Percentiles rank a stretch among this genome's conserved stretches.
These are phyloP conservation scores for Drosophila helvetica DNA, from an alignment of 2,888 invertebrate species.

Conservation along the genomic window DNA sequence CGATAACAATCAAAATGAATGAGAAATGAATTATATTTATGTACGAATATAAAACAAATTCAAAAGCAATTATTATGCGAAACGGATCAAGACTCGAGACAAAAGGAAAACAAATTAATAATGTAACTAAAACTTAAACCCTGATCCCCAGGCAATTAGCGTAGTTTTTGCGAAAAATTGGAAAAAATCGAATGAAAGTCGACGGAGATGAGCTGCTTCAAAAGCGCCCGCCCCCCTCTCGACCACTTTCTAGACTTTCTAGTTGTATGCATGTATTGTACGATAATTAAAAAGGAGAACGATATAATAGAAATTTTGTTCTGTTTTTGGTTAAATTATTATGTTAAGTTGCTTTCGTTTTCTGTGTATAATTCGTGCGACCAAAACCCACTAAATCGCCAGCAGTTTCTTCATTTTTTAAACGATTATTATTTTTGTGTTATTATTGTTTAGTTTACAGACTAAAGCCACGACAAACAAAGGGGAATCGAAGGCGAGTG, in stretches of 20 bases:
- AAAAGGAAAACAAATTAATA: slow-evolving; percentile 30
- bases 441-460: slow-evolving; percentile 70
- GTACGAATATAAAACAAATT: slow-evolving; percentile 42
- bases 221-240: slow-evolving; percentile 44
- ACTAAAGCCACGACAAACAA: slow-evolving; percentile 11
- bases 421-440: slow-evolving; percentile 58
- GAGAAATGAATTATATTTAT: slow-evolving; percentile 66
- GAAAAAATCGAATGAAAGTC: slow-evolving; percentile 29
- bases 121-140: slow-evolving; percentile 60
- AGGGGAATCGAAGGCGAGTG: not conserved
- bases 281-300: slow-evolving; percentile 34
- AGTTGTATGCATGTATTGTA: slow-evolving; percentile 43
- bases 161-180: slow-evolving; percentile 49
- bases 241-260: slow-evolving; percentile 33
- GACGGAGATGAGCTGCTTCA: slow-evolving; percentile 51
- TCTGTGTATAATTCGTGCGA: slow-evolving; percentile 77
- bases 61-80: slow-evolving; percentile 53
- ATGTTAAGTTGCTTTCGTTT: slow-evolving; percentile 55
- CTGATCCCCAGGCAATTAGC: slow-evolving; percentile 59
- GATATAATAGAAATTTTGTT: slow-evolving; percentile 59
- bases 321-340: slow-evolving; percentile 54
- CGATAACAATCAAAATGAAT: slow-evolving; percentile 66
- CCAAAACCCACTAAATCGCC: slow-evolving; percentile 21
- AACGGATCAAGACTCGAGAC: slow-evolving; percentile 39
- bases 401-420: slow-evolving; percentile 36